Conservation (phyloP, 2,888 invertebrate species). For the Baronia brevicornis region DNA sequence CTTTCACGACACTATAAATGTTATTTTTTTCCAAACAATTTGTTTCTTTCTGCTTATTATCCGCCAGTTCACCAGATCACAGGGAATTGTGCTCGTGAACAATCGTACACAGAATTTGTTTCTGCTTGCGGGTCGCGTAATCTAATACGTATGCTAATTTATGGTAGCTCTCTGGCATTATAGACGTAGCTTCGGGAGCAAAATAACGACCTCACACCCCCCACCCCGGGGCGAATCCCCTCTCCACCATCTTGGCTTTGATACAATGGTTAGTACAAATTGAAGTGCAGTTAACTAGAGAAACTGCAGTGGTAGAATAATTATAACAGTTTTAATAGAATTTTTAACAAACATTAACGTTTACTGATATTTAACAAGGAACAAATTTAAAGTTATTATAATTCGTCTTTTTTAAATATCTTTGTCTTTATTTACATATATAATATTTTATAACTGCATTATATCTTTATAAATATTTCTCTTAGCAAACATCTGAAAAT, state of each 20-base stretch:
- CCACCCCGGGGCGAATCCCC: slow-evolving; percentile 29
- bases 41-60: slow-evolving; percentile 22
- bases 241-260: slow-evolving; percentile 60
- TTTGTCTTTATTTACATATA: too few species aligned
- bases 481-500: too few species aligned
- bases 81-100: slow-evolving; percentile 36
- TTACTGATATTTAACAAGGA: too few species aligned
- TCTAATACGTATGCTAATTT: slow-evolving; percentile 74
- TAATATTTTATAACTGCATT: too few species aligned
- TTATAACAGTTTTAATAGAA: slow-evolving; percentile 12
- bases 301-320: slow-evolving; percentile 1
- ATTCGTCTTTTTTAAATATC: too few species aligned
- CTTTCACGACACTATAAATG: too few species aligned
- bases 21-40: slow-evolving; percentile 5
- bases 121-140: slow-evolving; percentile 38
- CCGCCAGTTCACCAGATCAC: slow-evolving; percentile 32
- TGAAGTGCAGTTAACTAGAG: slow-evolving; percentile 35
- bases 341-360: too few species aligned
- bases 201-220: slow-evolving; percentile 47
- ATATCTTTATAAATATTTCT: too few species aligned
- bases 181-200: slow-evolving; percentile 64
- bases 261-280: slow-evolving; percentile 40
- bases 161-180: slow-evolving; percentile 65
- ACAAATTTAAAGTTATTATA: too few species aligned
- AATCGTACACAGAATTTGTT: slow-evolving; percentile 54